These are phyloP conservation scores for Bursaphelenchus mucronatus DNA, from an alignment of 1,140 invertebrate species.

Conservation along the genomic window DNA sequence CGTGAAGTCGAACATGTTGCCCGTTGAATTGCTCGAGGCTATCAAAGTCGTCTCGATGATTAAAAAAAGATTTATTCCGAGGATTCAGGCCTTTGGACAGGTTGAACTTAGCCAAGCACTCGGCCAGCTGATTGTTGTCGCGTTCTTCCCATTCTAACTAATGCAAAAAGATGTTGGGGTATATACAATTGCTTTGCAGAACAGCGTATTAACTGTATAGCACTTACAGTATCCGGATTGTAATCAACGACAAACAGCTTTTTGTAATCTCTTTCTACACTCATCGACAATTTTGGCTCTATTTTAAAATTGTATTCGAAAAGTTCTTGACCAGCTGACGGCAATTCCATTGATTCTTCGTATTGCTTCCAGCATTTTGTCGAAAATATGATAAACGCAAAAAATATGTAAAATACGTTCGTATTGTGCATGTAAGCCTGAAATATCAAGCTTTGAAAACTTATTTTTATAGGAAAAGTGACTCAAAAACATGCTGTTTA, in stretches of 20 bases:
- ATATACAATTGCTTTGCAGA: not conserved
- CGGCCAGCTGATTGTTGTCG: constrained; percentile 10
- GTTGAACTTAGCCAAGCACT: not conserved
- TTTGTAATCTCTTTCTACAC: constrained; percentile 11
- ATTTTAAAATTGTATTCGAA: no score
- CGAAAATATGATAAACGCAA: no score
- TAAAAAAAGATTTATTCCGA: not conserved
- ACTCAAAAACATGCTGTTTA: no score
- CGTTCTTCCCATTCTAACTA: constrained; percentile 7
- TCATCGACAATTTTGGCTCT: not conserved
- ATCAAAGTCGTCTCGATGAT: constrained; percentile 2
- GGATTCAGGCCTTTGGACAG: not conserved
- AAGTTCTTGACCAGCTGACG: no score
- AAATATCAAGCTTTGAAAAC: no score
- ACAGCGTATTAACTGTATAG: not conserved
- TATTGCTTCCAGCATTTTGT: no score
- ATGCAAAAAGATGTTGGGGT: not conserved
- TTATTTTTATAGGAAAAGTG: no score
- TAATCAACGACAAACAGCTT: constrained; percentile 3
- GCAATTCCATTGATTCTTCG: no score
- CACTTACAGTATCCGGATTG: constrained; percentile 11
- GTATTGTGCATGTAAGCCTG: no score
- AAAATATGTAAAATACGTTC: no score
- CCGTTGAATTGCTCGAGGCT: constrained; percentile 7
- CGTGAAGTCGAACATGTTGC: constrained; percentile 5